Evolutionary conservation across 2,797 vertebrate genomes (phyloP).

Genomic region (Chelon auratus): DNA sequence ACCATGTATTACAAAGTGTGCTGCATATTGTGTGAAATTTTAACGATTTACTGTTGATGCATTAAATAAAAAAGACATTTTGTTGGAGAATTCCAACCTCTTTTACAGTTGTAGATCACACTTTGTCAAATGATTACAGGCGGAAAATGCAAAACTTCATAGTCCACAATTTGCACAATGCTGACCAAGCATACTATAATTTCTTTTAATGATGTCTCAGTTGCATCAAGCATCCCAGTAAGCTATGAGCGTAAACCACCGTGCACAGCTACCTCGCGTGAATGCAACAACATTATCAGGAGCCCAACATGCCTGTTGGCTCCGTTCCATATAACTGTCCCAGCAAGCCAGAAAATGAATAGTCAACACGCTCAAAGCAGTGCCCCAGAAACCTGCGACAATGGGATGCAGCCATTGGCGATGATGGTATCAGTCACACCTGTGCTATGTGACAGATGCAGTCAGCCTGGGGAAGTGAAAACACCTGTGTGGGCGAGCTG

Average conservation of each 20-base stretch:
- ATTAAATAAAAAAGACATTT: background rate
- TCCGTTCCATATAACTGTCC: background rate
- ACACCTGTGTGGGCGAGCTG: background rate
- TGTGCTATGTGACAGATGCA: background rate
- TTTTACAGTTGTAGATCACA: background rate
- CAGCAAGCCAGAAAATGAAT: background rate
- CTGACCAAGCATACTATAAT: background rate
- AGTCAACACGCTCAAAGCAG: background rate
- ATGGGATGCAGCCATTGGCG: background rate
- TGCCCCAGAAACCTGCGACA: background rate
- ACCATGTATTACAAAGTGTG: background rate
- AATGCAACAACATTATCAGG: background rate
- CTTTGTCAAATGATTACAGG: background rate
- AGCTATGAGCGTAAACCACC: background rate
- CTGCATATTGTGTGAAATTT: background rate
- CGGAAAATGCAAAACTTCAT: background rate
- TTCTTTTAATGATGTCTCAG: background rate
- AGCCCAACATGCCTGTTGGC: background rate
- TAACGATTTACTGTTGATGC: too few relatives aligned
- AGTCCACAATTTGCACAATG: background rate
- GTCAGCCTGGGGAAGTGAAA: background rate
- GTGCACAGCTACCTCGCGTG: background rate
- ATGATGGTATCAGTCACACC: background rate
- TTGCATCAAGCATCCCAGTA: background rate
- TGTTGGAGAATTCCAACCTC: background rate